Evolutionary conservation across 2,113 vertebrate genomes (phyloP).

Genomic region (Ameiurus melas): DNA sequence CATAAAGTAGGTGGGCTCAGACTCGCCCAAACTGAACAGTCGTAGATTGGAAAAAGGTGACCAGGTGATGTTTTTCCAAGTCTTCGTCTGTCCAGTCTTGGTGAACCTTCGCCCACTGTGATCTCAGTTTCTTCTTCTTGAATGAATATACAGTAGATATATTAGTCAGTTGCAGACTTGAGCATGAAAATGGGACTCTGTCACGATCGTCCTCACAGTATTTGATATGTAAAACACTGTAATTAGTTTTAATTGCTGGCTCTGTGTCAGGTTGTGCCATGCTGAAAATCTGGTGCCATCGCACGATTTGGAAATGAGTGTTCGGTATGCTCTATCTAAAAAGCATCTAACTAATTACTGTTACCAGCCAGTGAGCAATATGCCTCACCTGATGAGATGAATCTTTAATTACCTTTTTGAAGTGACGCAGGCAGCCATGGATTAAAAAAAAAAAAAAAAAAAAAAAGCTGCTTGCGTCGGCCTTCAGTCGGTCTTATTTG

Average conservation of each 20-base stretch:
- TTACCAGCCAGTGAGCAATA: conserved; percentile 47
- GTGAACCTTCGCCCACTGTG: not conserved
- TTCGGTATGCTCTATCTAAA: conserved; percentile 14
- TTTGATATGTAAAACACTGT: conserved; percentile 54
- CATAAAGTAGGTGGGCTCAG: not conserved
- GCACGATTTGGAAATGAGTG: conserved; percentile 13
- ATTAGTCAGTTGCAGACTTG: not conserved
- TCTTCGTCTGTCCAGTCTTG: not conserved
- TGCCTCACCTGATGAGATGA: conserved; percentile 56
- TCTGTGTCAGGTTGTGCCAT: conserved; percentile 48
- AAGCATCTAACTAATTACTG: conserved; percentile 61
- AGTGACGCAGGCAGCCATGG: conserved; percentile 55
- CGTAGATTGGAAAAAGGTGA: not conserved
- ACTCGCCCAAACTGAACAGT: not conserved
- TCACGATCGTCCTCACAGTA: not conserved
- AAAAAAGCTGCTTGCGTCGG: conserved; percentile 13
- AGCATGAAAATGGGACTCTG: not conserved
- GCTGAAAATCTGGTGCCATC: conserved; percentile 43
- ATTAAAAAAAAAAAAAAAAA: conserved; percentile 44
- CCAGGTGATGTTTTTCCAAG: not conserved
- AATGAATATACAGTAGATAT: not conserved
- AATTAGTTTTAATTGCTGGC: conserved; percentile 65
- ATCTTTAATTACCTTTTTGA: conserved; percentile 58
- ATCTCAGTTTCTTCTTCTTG: not conserved
- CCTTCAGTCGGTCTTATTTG: not conserved